Percentiles rank a stretch among this genome's conserved stretches.
These are phyloP conservation scores for Ostrea denselamellosa DNA, from an alignment of 1,140 invertebrate species.

Conservation along the genomic window DNA sequence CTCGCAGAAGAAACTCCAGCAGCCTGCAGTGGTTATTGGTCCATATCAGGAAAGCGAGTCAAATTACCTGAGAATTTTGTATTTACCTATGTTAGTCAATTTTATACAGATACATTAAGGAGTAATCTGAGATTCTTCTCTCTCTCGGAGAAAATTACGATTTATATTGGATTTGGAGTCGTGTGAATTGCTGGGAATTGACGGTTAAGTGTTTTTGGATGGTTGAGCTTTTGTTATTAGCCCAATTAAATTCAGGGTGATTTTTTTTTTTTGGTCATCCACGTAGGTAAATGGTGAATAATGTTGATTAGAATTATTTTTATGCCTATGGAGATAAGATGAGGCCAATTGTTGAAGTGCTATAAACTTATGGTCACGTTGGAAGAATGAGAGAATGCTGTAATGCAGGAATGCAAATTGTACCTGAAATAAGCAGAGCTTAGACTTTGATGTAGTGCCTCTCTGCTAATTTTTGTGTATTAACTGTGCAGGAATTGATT, in stretches of 20 bases:
- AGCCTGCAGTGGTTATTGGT: conserved; percentile 19
- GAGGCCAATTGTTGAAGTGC: neutral
- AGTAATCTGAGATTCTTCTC: neutral
- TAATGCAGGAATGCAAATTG: conserved; percentile 12
- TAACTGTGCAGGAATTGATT: neutral
- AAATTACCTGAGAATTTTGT: conserved; percentile 4
- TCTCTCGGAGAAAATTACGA: neutral
- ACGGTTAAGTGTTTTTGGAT: conserved; percentile 35
- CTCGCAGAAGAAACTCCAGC: conserved; percentile 6
- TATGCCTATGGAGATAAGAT: neutral
- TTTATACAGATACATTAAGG: conserved; percentile 8
- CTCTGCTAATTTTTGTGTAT: neutral
- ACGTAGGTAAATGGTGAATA: neutral
- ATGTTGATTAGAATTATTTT: neutral
- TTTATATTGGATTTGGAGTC: conserved; percentile 10
- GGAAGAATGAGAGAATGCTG: neutral
- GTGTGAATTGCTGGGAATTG: conserved; percentile 28
- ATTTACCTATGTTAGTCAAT: conserved; percentile 20
- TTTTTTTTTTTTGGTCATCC: conserved; percentile 7
- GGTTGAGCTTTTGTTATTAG: conserved; percentile 23
- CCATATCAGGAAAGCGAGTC: neutral
- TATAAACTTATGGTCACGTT: neutral
- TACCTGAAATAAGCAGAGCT: neutral
- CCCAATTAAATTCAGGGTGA: conserved; percentile 2
- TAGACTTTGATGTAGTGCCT: neutral